Percentiles rank a stretch among this genome's conserved stretches.
Evolutionary conservation across 2,888 invertebrate species (phyloP).

Genomic region (Hypena proboscidalis): DNA sequence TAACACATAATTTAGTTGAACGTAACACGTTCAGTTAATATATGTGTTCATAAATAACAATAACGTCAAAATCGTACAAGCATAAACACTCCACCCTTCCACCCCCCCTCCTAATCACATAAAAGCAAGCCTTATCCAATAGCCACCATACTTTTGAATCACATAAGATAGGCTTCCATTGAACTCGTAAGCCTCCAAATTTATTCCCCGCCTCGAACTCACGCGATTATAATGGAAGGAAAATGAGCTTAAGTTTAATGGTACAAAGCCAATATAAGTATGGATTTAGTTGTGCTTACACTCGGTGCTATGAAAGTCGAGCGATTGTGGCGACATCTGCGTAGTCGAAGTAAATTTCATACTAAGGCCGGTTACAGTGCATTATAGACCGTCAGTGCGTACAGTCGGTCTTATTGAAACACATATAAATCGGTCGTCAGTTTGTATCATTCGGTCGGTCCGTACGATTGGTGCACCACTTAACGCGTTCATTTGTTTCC

Average conservation of each 20-base stretch:
- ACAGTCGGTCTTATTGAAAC: no score
- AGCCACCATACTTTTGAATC: slow-evolving; percentile 30
- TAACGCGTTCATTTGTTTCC: no score
- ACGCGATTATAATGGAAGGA: slow-evolving; percentile 43
- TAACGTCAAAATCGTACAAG: no score
- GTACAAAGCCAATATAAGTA: slow-evolving; percentile 44
- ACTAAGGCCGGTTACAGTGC: slow-evolving; percentile 49
- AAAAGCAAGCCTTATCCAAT: slow-evolving; percentile 16
- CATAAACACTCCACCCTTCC: no score
- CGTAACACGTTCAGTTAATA: no score
- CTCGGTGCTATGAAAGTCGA: slow-evolving; percentile 46
- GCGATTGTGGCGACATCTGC: slow-evolving; percentile 41
- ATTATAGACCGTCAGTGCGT: no score
- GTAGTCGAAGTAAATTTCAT: slow-evolving; percentile 40
- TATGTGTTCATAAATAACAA: no score
- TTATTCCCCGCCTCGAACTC: slow-evolving; percentile 43
- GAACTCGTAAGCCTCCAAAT: slow-evolving; percentile 45
- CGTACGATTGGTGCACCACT: no score
- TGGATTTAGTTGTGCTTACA: slow-evolving; percentile 40
- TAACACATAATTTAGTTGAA: no score
- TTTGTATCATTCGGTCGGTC: no score
- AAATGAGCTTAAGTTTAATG: slow-evolving; percentile 45
- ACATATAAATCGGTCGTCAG: no score
- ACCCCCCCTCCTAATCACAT: slow-evolving; percentile 10
- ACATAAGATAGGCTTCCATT: slow-evolving; percentile 37